Evolutionary conservation across 2,888 invertebrate genomes (phyloP).

Genomic region (Latheticus oryzae): DNA sequence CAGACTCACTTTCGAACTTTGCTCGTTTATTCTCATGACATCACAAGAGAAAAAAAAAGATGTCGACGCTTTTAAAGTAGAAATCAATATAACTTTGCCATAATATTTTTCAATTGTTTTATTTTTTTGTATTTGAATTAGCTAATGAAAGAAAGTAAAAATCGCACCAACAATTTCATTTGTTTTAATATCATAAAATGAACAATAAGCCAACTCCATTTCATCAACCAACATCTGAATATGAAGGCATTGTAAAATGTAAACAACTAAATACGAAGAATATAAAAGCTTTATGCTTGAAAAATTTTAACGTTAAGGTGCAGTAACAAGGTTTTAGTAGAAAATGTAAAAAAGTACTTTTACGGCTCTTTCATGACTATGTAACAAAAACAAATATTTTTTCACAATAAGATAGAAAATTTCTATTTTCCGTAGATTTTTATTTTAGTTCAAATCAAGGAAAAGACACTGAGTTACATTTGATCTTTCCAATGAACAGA

Average conservation of each 20-base stretch:
- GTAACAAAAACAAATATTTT: constrained; percentile 27
- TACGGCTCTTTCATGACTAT: constrained; percentile 22
- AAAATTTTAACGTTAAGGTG: constrained; percentile 28
- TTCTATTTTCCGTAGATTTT: not conserved
- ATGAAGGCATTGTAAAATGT: constrained; percentile 26
- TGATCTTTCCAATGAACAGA: constrained; percentile 58
- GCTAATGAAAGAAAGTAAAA: no score
- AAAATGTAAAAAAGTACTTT: constrained; percentile 30
- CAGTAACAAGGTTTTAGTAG: constrained; percentile 30
- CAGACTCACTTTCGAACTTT: constrained; percentile 48
- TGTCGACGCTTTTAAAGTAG: no score
- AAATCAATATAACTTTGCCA: no score
- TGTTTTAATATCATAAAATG: constrained; percentile 15
- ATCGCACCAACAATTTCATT: constrained; percentile 16
- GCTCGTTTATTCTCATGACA: constrained; percentile 5
- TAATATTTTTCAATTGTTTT: no score
- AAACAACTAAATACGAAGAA: constrained; percentile 33
- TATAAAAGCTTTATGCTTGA: constrained; percentile 34
- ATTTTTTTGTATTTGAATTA: no score
- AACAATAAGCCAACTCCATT: constrained; percentile 7
- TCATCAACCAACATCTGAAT: constrained; percentile 30
- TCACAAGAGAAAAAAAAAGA: no score
- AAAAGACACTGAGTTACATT: constrained; percentile 55
- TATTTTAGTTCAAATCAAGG: constrained; percentile 55
- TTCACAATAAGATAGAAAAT: constrained; percentile 15